Evolutionary conservation across 2,888 invertebrate genomes (phyloP), one percentile per base, ranked within the genome.

Genomic region (Caradrina clavipalpis): DNA sequence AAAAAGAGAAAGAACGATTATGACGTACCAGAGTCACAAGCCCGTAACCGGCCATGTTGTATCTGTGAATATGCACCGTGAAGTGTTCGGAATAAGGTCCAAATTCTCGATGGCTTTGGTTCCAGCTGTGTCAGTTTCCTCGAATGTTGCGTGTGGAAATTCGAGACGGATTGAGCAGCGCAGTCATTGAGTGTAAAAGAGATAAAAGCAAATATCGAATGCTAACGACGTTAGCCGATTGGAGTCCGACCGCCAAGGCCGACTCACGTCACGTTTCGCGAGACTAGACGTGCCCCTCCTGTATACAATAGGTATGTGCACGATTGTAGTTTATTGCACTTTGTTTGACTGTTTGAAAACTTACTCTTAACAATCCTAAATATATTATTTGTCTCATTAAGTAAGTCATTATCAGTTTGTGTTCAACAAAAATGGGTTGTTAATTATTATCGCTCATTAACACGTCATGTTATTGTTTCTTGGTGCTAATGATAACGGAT

Each of bases 1-100:
- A 91, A 93, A 93, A 94, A 95, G 95, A 95, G 95, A 96, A 92
- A 94, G 94, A 95, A 91, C 90, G 90, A 94, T 90, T 83, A 80
- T 90, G 88, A 89, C 91, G 92, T 89, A 88, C 82, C 81, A 80
- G 83, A 88, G 82, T 83, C 77, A 87, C 85, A 89, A 88, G 84
- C 81, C 86, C 87, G 84, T 88, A 91, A 89, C 87, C 69, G 80
- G 80, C 78, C 62, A 61, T 75, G 57, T 73, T 71, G 68, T 62
- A 56, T 73, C 69, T 56, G 69, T 83, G 65, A 81, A 90, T 88
- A 83, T 87, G 81, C 73, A 86, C 90, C 85, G 78, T 91, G 79
- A 26, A 7, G 0, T 45, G 26, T 67, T 76, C 42, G 55, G 19
- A 59, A 90, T 92, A 94, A 86, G 89, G 92, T 78, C 72, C 84